Evolutionary conservation across 2,113 vertebrate genomes (phyloP).

Genomic region (Coturnix japonica): DNA sequence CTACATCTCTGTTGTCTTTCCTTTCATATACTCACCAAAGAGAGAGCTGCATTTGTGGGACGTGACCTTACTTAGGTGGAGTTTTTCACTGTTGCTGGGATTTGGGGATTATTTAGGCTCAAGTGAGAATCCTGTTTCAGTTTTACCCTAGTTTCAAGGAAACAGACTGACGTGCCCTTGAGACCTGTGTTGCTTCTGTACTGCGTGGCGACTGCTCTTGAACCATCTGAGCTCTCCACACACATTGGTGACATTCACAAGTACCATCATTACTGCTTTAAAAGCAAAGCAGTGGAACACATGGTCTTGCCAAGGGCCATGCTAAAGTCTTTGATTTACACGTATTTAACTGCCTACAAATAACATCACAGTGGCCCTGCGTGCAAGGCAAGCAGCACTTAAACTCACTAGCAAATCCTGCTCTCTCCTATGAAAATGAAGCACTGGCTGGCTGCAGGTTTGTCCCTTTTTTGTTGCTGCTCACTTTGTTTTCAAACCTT

Average conservation of each 20-base stretch:
- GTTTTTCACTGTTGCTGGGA: not conserved
- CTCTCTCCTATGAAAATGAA: not conserved
- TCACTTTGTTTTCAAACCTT: conserved; percentile 3
- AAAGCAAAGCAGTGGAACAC: not conserved
- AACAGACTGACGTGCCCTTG: not conserved
- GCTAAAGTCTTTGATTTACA: not conserved
- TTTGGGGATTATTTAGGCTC: not conserved
- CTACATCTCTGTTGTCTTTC: not conserved
- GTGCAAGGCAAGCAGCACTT: not conserved
- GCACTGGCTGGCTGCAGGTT: not conserved
- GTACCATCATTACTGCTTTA: not conserved
- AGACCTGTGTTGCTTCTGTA: not conserved
- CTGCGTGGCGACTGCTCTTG: rapidly evolving
- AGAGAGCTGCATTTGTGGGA: not conserved
- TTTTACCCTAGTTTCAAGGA: not conserved
- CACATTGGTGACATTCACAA: not conserved
- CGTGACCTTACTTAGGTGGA: not conserved
- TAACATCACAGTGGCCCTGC: not conserved
- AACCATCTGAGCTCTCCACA: not conserved
- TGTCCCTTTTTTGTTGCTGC: conserved; percentile 42
- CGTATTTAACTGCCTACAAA: not conserved
- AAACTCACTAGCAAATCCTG: not conserved
- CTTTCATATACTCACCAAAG: not conserved
- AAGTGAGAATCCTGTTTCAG: not conserved
- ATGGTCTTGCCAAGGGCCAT: not conserved